Percentiles rank a stretch among this genome's conserved stretches.
Conservation (phyloP, 1,140 invertebrate species). For the Eufriesea mexicana region DNA sequence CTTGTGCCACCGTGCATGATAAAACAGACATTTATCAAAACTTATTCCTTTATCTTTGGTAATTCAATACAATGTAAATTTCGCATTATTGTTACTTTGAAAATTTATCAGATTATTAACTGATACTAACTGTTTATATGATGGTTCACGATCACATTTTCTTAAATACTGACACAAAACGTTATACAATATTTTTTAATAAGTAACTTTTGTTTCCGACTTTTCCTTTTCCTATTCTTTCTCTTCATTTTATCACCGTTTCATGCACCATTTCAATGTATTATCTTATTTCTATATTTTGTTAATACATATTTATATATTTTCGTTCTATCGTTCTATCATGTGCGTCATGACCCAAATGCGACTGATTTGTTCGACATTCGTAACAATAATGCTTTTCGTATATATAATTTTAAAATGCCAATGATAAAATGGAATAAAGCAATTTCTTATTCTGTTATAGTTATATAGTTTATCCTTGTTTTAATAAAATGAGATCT, state of each 20-base stretch:
- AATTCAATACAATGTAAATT: neutral
- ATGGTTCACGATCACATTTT: neutral
- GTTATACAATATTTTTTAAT: too few species aligned
- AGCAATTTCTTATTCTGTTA: neutral
- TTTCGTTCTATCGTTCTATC: neutral
- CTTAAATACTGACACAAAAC: neutral
- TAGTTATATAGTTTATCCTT: neutral
- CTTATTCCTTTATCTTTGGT: conserved; percentile 25
- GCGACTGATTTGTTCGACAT: neutral
- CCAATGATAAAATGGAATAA: neutral
- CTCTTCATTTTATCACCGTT: neutral
- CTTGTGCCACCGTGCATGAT: neutral
- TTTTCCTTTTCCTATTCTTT: too few species aligned
- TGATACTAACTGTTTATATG: neutral
- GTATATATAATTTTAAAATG: neutral
- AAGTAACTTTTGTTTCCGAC: neutral
- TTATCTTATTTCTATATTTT: neutral
- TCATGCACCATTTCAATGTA: neutral
- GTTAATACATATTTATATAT: neutral
- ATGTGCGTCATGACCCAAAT: neutral
- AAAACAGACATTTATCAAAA: neutral
- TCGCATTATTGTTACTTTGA: neutral
- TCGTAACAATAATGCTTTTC: too few species aligned
- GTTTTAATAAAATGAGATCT: neutral
- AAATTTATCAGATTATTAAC: neutral